Conservation (phyloP, 2,888 invertebrate genomes). For the Calliphora vomitoria region DNA sequence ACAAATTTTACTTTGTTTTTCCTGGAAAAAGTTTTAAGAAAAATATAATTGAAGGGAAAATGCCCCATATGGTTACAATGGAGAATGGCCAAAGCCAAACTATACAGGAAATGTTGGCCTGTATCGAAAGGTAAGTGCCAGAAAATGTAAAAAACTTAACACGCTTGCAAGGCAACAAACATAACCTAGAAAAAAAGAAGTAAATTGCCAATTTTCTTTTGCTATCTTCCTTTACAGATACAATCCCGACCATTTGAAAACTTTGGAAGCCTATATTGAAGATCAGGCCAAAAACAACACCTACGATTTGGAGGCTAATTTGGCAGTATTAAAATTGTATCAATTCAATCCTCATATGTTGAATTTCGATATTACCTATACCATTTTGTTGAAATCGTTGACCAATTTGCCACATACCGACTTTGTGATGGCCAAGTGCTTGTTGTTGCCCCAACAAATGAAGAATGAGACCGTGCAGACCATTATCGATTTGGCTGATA, state of each 20-base stretch:
- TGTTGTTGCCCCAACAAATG: conserved; percentile 92
- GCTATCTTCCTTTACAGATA: conserved; percentile 88
- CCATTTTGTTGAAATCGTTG: conserved; percentile 96
- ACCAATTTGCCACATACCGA: conserved; percentile 99
- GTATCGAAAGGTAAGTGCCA: conserved; percentile 92
- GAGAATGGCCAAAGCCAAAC: conserved; percentile 86
- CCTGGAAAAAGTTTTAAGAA: not conserved
- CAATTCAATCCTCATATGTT: conserved; percentile 97
- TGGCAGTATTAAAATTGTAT: conserved; percentile 97
- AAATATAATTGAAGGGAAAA: conserved; percentile 66
- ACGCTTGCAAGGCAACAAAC: conserved; percentile 45
- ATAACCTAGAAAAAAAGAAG: conserved; percentile 74
- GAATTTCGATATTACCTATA: conserved; percentile 93
- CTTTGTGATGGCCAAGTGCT: conserved; percentile 98
- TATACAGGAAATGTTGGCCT: conserved; percentile 94
- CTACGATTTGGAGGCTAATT: conserved; percentile 98
- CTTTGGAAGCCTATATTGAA: conserved; percentile 96
- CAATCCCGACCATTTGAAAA: conserved; percentile 97
- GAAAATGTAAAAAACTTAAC: conserved; percentile 61
- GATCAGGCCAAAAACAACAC: conserved; percentile 96
- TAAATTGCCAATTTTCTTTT: conserved; percentile 3
- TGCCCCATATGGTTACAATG: conserved; percentile 84
- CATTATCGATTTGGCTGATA: conserved; percentile 95
- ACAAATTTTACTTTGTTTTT: conserved; percentile 8
- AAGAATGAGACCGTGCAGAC: conserved; percentile 94